Percentiles rank a stretch among this genome's conserved stretches.
Evolutionary conservation across 2,113 vertebrate species (phyloP).

Genomic region (Hippolais icterina): DNA sequence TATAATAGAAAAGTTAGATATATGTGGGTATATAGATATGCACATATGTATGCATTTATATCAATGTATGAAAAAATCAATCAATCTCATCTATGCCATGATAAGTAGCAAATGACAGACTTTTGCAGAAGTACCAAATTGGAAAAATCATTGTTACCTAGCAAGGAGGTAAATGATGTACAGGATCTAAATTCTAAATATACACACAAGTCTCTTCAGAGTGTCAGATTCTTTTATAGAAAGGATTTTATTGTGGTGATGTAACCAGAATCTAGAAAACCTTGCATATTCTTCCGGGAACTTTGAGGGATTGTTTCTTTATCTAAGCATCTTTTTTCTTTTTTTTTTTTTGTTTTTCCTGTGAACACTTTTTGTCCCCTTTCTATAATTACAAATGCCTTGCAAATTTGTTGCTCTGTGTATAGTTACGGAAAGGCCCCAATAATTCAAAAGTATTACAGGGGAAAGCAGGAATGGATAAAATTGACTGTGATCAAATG

Average conservation of each 20-base stretch:
- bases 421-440: background rate
- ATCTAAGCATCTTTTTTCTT: background rate
- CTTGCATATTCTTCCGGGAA: background rate
- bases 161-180: background rate
- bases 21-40: too few relatives aligned
- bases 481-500: background rate
- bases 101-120: background rate
- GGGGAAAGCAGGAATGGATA: background rate
- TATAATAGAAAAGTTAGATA: background rate
- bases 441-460: background rate
- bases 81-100: background rate
- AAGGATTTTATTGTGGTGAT: background rate
- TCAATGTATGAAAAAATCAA: background rate
- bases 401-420: background rate
- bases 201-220: accelerated
- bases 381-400: background rate
- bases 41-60: accelerated
- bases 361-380: background rate
- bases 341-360: background rate
- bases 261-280: background rate
- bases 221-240: accelerated
- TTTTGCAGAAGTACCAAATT: background rate
- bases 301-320: background rate
- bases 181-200: background rate
- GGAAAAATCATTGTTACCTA: background rate